Evolutionary conservation across 2,888 invertebrate genomes (phyloP).

Genomic region (Apodemia zela): DNA sequence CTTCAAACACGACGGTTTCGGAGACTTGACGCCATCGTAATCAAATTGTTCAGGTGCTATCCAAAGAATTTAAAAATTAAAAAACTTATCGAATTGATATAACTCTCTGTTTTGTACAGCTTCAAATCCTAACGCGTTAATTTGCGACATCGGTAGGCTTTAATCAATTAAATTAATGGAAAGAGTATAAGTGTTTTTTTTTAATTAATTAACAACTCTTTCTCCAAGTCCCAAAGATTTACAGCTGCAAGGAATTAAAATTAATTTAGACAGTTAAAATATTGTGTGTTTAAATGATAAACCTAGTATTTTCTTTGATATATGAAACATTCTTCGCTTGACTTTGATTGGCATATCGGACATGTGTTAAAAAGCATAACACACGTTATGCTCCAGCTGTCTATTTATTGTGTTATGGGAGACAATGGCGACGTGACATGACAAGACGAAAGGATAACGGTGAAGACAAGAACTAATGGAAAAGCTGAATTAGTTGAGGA

Average conservation of each 20-base stretch:
- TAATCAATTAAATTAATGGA: too few species aligned
- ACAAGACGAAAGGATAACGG: neutral
- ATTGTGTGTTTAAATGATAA: neutral
- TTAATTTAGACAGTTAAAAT: neutral
- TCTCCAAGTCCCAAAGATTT: too few species aligned
- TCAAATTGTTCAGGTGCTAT: too few species aligned
- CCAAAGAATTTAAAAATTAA: too few species aligned
- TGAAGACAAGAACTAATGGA: slow-evolving; percentile 4
- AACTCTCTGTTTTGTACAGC: too few species aligned
- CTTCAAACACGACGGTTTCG: too few species aligned
- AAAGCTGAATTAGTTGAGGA: neutral
- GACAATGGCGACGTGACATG: slow-evolving; percentile 13
- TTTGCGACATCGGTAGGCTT: too few species aligned
- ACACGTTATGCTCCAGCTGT: neutral
- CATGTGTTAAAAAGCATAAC: slow-evolving; percentile 7
- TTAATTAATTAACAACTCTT: neutral
- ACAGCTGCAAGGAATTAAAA: too few species aligned
- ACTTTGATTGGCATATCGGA: slow-evolving; percentile 21
- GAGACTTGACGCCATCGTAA: too few species aligned
- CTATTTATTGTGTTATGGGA: slow-evolving; percentile 14
- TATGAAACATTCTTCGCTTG: slow-evolving; percentile 13
- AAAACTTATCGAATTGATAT: too few species aligned
- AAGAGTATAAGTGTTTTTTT: too few species aligned
- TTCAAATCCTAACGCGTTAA: too few species aligned
- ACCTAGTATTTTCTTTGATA: slow-evolving; percentile 7